Conservation (phyloP, 2,797 vertebrate species). For the Bradypodion ventrale region DNA sequence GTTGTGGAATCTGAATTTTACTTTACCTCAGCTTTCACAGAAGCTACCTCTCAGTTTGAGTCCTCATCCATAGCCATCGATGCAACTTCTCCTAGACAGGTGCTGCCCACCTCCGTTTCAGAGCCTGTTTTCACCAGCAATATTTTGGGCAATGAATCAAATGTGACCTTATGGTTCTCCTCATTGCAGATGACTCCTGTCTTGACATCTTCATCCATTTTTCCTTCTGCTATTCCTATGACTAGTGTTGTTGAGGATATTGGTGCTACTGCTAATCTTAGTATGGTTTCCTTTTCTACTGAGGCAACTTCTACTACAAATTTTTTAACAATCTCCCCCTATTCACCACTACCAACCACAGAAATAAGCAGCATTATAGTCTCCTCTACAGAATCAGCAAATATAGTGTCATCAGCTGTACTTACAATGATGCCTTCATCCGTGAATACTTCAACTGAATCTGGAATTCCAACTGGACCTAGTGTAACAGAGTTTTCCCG, state of each 20-base stretch:
- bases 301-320: conserved; percentile 19
- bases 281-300: conserved; percentile 44
- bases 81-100: conserved; percentile 38
- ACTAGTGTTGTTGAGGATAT: conserved; percentile 20
- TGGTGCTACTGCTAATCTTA: conserved; percentile 43
- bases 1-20: conserved; percentile 63
- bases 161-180: conserved; percentile 42
- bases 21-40: conserved; percentile 73
- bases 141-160: conserved; percentile 46
- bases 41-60: conserved; percentile 73
- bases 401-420: background rate
- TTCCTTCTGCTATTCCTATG: conserved; percentile 33
- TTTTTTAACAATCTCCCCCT: conserved; percentile 22
- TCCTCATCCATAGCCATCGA: conserved; percentile 45
- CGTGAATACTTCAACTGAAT: conserved; percentile 28
- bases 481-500: background rate
- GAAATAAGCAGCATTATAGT: conserved; percentile 18
- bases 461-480: conserved; percentile 25
- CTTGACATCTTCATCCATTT: conserved; percentile 54
- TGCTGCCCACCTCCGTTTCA: conserved; percentile 56
- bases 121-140: conserved; percentile 56
- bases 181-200: conserved; percentile 51
- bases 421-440: conserved; percentile 13
- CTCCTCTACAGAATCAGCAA: conserved; percentile 38
- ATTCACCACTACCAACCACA: conserved; percentile 44